Evolutionary conservation across 1,140 invertebrate genomes (phyloP).

Genomic region (Drosophila prosaltans): DNA sequence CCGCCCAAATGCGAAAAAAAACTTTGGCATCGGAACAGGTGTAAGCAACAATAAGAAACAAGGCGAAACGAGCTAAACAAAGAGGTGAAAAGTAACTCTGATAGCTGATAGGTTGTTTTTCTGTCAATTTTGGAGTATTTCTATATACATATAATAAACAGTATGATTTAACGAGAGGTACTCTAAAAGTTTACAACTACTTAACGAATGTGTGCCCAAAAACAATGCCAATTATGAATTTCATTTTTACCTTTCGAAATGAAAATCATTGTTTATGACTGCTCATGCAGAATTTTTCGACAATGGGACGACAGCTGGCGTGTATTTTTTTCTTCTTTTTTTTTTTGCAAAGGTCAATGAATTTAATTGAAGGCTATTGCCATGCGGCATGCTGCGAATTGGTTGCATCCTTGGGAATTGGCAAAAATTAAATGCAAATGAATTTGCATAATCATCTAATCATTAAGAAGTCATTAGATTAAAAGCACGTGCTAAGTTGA

Average conservation of each 20-base stretch:
- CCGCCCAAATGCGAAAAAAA: conserved; percentile 11
- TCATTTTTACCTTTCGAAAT: no score
- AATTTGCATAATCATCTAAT: conserved; percentile 9
- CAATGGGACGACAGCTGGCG: no score
- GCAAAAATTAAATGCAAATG: neutral
- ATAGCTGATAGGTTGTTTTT: conserved; percentile 2
- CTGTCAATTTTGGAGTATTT: conserved; percentile 1
- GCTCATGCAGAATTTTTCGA: no score
- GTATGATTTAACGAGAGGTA: neutral
- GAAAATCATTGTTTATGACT: no score
- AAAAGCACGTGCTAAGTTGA: neutral
- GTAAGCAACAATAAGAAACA: conserved; percentile 56
- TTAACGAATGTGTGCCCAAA: no score
- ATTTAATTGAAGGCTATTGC: neutral
- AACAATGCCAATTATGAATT: no score
- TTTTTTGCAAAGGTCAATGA: no score
- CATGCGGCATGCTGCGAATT: neutral
- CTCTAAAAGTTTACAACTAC: neutral
- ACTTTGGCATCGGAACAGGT: conserved; percentile 51
- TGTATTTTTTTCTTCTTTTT: no score
- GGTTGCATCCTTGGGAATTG: neutral
- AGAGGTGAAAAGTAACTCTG: conserved; percentile 11
- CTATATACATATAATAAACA: neutral
- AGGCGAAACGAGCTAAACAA: conserved; percentile 22
- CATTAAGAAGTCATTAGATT: neutral